Conservation (phyloP, 2,113 vertebrate species). For the Orycteropus afer region DNA sequence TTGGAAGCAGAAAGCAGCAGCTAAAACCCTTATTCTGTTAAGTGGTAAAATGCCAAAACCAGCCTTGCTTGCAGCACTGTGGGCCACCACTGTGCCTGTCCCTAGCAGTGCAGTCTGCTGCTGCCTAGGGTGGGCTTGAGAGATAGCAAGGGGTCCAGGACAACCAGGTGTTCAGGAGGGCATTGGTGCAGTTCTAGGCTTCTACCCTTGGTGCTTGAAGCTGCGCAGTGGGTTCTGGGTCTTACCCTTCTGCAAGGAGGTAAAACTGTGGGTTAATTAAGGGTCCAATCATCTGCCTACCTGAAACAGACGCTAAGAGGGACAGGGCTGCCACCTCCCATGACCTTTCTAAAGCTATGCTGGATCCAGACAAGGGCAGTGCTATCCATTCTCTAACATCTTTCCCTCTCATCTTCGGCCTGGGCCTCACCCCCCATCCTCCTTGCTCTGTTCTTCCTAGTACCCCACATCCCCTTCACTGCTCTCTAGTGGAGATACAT, state of each 20-base stretch:
- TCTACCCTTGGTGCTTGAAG: slow-evolving; percentile 74
- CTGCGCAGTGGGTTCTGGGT: slow-evolving; percentile 78
- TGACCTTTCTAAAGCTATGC: background rate
- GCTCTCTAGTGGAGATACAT: background rate
- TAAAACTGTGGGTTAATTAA: background rate
- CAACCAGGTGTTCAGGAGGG: slow-evolving; percentile 52
- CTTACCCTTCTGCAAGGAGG: slow-evolving; percentile 30
- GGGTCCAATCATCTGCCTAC: background rate
- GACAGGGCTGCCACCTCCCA: background rate
- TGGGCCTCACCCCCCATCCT: background rate
- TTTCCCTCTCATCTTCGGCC: background rate
- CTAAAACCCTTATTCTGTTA: slow-evolving; percentile 35
- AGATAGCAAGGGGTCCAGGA: background rate
- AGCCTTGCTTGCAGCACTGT: background rate
- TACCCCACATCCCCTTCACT: background rate
- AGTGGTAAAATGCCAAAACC: background rate
- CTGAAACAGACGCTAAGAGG: background rate
- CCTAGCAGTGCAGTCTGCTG: background rate
- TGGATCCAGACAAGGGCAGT: background rate
- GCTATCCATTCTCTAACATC: background rate
- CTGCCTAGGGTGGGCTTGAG: background rate
- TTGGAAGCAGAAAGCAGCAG: background rate
- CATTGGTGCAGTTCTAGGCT: background rate
- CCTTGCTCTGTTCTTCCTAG: too few species aligned
- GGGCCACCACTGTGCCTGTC: background rate